Evolutionary conservation across 1,140 invertebrate species (phyloP).

Genomic region (Papilio aristodemus): DNA sequence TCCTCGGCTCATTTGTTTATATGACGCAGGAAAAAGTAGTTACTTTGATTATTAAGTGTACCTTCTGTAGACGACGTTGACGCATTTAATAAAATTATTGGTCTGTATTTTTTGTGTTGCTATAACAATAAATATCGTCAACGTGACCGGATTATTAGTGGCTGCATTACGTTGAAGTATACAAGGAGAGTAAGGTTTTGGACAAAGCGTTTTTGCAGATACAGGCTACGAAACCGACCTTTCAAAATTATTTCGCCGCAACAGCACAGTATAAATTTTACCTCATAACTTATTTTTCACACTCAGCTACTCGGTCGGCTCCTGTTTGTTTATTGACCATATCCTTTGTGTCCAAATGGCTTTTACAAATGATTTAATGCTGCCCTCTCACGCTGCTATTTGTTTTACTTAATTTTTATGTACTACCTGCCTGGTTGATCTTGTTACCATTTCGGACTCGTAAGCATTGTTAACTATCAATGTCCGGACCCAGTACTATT

Average conservation of each 20-base stretch:
- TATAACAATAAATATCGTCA: slow-evolving; percentile 75
- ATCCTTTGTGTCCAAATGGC: slow-evolving; percentile 65
- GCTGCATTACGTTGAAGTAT: slow-evolving; percentile 62
- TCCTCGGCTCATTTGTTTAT: slow-evolving; percentile 32
- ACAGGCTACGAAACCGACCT: slow-evolving; percentile 46
- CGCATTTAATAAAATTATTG: slow-evolving; percentile 53
- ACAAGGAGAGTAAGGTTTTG: slow-evolving; percentile 52
- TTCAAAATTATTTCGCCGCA: slow-evolving; percentile 48
- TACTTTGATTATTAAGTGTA: slow-evolving; percentile 27
- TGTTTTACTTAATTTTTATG: slow-evolving; percentile 48
- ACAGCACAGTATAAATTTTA: slow-evolving; percentile 56
- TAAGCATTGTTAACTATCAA: slow-evolving; percentile 34
- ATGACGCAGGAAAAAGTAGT: slow-evolving; percentile 27
- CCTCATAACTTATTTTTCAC: slow-evolving; percentile 53
- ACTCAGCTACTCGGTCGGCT: slow-evolving; percentile 51
- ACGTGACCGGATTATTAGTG: slow-evolving; percentile 75
- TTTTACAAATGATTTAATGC: slow-evolving; percentile 64
- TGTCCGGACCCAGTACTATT: not conserved
- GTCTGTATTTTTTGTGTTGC: slow-evolving; percentile 62
- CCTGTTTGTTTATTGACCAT: slow-evolving; percentile 70
- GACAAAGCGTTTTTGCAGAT: slow-evolving; percentile 50
- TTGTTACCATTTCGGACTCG: slow-evolving; percentile 33
- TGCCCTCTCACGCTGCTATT: slow-evolving; percentile 44
- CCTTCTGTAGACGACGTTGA: slow-evolving; percentile 41
- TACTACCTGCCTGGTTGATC: not conserved